Percentiles rank a stretch among this genome's conserved stretches.
These are phyloP conservation scores for Taenioides sp. DNA, from an alignment of 2,797 vertebrate species.

Conservation along the genomic window DNA sequence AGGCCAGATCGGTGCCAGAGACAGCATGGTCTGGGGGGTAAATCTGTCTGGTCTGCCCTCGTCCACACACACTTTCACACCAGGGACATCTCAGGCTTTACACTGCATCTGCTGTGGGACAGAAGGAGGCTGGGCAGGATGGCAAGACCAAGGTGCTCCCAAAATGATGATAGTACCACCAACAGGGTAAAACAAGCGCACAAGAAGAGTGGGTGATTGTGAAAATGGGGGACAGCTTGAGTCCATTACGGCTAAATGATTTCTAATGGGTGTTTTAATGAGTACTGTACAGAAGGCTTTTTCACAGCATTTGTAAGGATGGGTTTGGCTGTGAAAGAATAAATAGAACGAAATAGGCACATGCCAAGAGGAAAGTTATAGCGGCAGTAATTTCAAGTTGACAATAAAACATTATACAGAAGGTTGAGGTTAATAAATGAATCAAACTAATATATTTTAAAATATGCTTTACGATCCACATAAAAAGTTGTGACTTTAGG, in stretches of 20 bases:
- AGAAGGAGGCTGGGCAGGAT: conserved; percentile 39
- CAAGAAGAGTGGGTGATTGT: conserved; percentile 25
- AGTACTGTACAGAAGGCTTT: conserved; percentile 41
- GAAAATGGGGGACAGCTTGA: conserved; percentile 55
- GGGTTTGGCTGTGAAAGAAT: conserved; percentile 15
- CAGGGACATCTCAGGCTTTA: conserved; percentile 32
- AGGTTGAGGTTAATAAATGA: neutral
- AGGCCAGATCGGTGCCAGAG: conserved; percentile 43
- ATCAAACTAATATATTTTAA: neutral
- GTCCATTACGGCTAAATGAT: conserved; percentile 72
- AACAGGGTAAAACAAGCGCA: conserved; percentile 16
- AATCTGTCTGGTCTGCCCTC: conserved; percentile 37
- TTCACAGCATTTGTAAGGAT: conserved; percentile 27
- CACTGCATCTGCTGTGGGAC: conserved; percentile 36
- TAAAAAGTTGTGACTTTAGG: neutral
- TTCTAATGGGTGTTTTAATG: conserved; percentile 72
- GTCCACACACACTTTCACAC: conserved; percentile 35
- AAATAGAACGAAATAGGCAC: conserved; percentile 7
- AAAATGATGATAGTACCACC: conserved; percentile 32
- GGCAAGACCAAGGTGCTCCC: conserved; percentile 35
- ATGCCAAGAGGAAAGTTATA: neutral
- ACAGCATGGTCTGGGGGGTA: conserved; percentile 7
- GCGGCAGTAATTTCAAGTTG: neutral
- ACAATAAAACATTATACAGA: neutral
- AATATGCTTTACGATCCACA: neutral